A percentile compares a stretch with the other conserved stretches of the same genome.
phyloP scores from a whole-genome alignment of 2,797 vertebrate genomes.

The Distichodus sexfasciatus region DNA sequence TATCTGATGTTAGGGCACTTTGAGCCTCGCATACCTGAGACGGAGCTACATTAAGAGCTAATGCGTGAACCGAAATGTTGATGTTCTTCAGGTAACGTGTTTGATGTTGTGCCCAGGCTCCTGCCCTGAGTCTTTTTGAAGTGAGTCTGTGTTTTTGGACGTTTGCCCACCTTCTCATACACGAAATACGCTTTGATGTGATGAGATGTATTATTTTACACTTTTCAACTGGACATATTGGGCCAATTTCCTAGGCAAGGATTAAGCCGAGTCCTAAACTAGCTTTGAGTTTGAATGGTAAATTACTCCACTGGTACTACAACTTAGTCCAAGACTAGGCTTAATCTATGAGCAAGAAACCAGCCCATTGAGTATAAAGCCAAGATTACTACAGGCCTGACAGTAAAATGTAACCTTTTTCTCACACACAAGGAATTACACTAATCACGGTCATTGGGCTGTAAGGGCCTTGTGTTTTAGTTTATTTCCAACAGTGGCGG shows the following conservation, averaged over 20 bases:
- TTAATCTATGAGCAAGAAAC: no score
- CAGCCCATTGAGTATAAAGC: no score
- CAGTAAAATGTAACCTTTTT: background rate
- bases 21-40: slow-evolving; percentile 14
- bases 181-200: background rate
- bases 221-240: no score
- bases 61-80: background rate
- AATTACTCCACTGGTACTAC: no score
- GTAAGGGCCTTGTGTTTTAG: background rate
- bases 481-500: no score
- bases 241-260: no score
- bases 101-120: slow-evolving; percentile 10
- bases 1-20: slow-evolving; percentile 22
- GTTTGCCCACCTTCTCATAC: background rate
- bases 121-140: background rate
- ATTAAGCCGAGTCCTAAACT: background rate
- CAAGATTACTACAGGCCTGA: no score
- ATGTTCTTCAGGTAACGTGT: background rate
- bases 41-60: slow-evolving; percentile 8
- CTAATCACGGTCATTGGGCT: background rate
- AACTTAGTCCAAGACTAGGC: no score
- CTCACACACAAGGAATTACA: background rate
- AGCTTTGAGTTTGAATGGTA: no score
- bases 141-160: background rate
- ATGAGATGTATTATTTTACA: background rate